Percentiles rank a stretch among this genome's conserved stretches.
phyloP scores from a whole-genome alignment of 2,113 vertebrate genomes.

The Platichthys stellatus region DNA sequence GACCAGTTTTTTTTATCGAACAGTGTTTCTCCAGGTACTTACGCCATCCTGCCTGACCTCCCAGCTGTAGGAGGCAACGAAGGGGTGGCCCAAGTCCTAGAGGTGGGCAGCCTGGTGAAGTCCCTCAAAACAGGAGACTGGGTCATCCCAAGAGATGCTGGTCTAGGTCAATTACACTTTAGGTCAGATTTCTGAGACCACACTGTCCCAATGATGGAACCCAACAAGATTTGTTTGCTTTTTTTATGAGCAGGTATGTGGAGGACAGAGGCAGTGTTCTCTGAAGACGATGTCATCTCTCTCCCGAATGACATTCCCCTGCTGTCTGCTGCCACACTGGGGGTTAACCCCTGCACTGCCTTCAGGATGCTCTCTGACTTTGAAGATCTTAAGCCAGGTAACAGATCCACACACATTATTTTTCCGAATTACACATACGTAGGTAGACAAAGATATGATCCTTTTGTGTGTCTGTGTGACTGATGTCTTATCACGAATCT shows the following conservation, averaged over 20 bases:
- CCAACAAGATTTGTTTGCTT: neutral
- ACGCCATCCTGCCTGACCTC: constrained; percentile 86
- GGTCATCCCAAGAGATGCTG: constrained; percentile 87
- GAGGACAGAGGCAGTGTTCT: constrained; percentile 85
- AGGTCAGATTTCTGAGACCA: neutral
- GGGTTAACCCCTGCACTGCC: constrained; percentile 95
- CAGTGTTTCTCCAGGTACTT: constrained; percentile 84
- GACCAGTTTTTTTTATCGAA: constrained; percentile 11
- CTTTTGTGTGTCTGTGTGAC: too few relatives aligned
- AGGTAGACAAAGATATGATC: too few relatives aligned
- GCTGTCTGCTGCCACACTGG: constrained; percentile 88
- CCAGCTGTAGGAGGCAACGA: constrained; percentile 94
- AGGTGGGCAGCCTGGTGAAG: constrained; percentile 84
- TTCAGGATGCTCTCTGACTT: constrained; percentile 92
- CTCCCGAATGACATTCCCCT: constrained; percentile 88
- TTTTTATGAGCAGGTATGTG: constrained; percentile 87
- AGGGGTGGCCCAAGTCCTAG: constrained; percentile 90
- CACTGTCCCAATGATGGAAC: neutral
- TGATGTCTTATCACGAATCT: too few relatives aligned
- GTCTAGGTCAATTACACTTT: constrained; percentile 83
- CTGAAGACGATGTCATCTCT: constrained; percentile 79
- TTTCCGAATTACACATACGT: too few relatives aligned
- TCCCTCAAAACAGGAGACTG: constrained; percentile 87
- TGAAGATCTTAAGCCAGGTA: constrained; percentile 88
- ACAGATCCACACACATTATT: neutral